A percentile compares a stretch with the other conserved stretches of the same genome.
Conservation (phyloP, 2,797 vertebrate species). For the Sebastes hopkinsi region DNA sequence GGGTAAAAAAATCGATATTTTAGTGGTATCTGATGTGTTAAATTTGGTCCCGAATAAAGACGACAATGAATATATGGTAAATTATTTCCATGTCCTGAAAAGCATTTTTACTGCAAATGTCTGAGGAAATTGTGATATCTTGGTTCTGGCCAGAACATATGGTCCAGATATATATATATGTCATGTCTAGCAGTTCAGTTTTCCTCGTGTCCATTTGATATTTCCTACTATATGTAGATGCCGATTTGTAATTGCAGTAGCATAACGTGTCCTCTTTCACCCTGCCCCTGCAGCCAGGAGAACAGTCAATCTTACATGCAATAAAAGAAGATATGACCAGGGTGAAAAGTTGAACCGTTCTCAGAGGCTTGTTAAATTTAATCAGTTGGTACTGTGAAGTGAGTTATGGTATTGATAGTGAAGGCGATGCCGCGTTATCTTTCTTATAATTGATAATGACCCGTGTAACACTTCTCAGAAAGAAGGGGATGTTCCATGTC, state of each 20-base stretch:
- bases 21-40: not conserved
- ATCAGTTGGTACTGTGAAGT: constrained; percentile 47
- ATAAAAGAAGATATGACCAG: constrained; percentile 58
- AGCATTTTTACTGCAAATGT: not conserved
- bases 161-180: not conserved
- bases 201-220: not conserved
- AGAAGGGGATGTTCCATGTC: not conserved
- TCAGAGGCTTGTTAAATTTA: constrained; percentile 34
- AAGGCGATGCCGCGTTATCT: constrained; percentile 38
- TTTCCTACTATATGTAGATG: not conserved
- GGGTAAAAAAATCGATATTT: not conserved
- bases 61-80: not conserved
- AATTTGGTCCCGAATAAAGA: not conserved
- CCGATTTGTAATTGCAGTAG: not conserved
- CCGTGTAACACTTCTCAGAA: constrained; percentile 19
- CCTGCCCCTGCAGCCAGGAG: not conserved
- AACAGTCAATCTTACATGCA: constrained; percentile 22
- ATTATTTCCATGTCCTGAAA: not conserved
- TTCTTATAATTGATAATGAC: constrained; percentile 44
- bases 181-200: not conserved
- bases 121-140: not conserved
- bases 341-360: constrained; percentile 70
- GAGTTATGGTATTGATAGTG: constrained; percentile 36
- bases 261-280: not conserved
- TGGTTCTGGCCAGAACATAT: not conserved